Evolutionary conservation across 2,797 vertebrate genomes (phyloP).

Genomic region (Hozukius guyotensis): DNA sequence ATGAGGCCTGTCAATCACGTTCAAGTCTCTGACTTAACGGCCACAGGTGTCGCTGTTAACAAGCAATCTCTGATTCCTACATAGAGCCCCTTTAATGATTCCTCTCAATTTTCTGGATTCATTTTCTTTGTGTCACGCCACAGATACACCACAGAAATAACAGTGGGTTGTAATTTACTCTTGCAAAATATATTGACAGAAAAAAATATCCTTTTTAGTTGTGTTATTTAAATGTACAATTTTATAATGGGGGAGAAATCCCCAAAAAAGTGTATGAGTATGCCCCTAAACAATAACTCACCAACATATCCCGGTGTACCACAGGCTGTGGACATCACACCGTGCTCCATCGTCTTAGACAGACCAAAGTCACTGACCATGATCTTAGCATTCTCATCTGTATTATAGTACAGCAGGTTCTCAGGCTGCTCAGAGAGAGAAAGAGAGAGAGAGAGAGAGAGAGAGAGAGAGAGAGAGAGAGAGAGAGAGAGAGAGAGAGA

Average conservation of each 20-base stretch:
- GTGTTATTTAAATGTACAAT: neutral
- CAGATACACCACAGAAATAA: neutral
- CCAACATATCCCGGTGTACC: slow-evolving; percentile 96
- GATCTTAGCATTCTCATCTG: slow-evolving; percentile 93
- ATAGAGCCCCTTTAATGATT: neutral
- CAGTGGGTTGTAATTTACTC: neutral
- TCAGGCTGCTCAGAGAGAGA: slow-evolving; percentile 84
- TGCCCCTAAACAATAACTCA: slow-evolving; percentile 58
- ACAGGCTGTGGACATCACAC: slow-evolving; percentile 94
- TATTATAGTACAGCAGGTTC: slow-evolving; percentile 92
- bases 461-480: neutral
- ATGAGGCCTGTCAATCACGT: too few relatives aligned
- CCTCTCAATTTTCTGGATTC: neutral
- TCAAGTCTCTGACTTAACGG: too few relatives aligned
- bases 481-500: too few relatives aligned
- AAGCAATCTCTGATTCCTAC: too few relatives aligned
- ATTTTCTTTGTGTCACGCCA: neutral
- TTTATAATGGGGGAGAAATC: neutral
- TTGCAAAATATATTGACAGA: neutral
- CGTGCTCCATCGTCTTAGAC: slow-evolving; percentile 92
- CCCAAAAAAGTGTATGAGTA: neutral
- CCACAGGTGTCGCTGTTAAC: too few relatives aligned
- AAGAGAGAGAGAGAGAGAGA: neutral
- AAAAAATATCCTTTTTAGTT: neutral
- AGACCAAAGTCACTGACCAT: slow-evolving; percentile 98